These are phyloP conservation scores for Cryptotermes secundus DNA, from an alignment of 1,140 invertebrate genomes.

Conservation along the genomic window DNA sequence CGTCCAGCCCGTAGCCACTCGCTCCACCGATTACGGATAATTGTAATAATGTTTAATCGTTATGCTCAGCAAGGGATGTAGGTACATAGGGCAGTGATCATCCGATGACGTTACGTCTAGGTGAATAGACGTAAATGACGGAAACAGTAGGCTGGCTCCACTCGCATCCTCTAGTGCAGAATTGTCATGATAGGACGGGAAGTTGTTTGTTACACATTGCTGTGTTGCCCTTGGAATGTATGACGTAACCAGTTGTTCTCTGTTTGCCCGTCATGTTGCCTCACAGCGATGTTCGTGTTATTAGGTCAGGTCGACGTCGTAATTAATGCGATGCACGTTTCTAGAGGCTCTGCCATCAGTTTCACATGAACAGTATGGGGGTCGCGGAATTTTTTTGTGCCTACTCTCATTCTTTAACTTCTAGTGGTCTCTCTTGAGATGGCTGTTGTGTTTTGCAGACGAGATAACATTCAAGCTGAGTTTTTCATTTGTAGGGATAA, in stretches of 20 bases:
- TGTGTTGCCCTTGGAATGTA: not conserved
- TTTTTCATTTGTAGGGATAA: not conserved
- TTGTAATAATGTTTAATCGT: too few relatives aligned
- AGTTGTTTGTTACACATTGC: conserved; percentile 1
- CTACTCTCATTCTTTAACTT: not conserved
- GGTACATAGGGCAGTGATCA: too few relatives aligned
- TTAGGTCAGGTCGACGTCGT: not conserved
- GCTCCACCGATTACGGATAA: too few relatives aligned
- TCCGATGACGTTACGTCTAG: too few relatives aligned
- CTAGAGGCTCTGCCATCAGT: not conserved
- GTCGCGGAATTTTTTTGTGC: not conserved
- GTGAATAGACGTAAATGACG: too few relatives aligned
- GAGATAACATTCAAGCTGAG: not conserved
- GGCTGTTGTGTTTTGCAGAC: not conserved
- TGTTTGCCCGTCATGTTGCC: not conserved
- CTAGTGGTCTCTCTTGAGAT: too few relatives aligned
- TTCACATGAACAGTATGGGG: not conserved
- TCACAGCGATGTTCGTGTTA: not conserved
- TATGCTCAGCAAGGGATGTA: too few relatives aligned
- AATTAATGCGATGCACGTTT: not conserved
- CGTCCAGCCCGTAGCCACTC: too few relatives aligned
- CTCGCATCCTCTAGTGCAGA: not conserved
- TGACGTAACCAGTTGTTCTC: not conserved
- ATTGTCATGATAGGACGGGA: not conserved
- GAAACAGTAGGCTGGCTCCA: not conserved